These are phyloP conservation scores for Gambelia wislizenii DNA, from an alignment of 2,797 vertebrate species.

Conservation along the genomic window DNA sequence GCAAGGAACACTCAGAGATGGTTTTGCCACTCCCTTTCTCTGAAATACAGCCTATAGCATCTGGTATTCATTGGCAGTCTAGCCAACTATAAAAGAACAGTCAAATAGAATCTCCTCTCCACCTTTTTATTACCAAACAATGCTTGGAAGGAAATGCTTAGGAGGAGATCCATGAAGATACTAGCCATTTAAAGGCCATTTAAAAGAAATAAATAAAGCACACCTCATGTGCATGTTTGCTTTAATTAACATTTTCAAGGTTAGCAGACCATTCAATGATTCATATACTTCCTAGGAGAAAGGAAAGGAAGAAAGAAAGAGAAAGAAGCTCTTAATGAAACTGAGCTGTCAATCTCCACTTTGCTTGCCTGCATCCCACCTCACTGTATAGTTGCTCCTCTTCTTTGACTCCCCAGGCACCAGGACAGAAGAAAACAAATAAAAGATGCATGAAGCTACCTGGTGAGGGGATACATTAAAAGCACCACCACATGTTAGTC, in stretches of 20 bases:
- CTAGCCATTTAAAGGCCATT: neutral
- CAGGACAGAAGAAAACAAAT: constrained; percentile 35
- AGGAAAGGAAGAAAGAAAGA: neutral
- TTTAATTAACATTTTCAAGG: constrained; percentile 63
- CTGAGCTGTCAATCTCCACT: constrained; percentile 36
- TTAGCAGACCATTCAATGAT: constrained; percentile 47
- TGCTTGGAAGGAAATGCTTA: too few relatives aligned
- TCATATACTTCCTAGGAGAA: constrained; percentile 30
- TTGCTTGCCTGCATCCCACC: constrained; percentile 40
- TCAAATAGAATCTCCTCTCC: neutral
- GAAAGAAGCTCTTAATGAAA: constrained; percentile 42
- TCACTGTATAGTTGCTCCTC: constrained; percentile 57
- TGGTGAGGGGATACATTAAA: constrained; percentile 39
- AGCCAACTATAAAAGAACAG: too few relatives aligned
- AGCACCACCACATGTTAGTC: constrained; percentile 41
- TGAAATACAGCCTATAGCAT: too few relatives aligned
- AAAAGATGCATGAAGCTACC: constrained; percentile 48
- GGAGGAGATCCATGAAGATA: neutral
- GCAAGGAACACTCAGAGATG: too few relatives aligned
- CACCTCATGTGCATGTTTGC: constrained; percentile 45
- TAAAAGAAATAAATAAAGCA: neutral
- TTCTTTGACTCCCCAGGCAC: constrained; percentile 59
- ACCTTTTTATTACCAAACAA: too few relatives aligned
- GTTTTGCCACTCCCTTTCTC: too few relatives aligned
- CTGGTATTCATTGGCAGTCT: too few relatives aligned